Conservation (phyloP, 2,888 invertebrate genomes). For the Megamerina dolium region DNA sequence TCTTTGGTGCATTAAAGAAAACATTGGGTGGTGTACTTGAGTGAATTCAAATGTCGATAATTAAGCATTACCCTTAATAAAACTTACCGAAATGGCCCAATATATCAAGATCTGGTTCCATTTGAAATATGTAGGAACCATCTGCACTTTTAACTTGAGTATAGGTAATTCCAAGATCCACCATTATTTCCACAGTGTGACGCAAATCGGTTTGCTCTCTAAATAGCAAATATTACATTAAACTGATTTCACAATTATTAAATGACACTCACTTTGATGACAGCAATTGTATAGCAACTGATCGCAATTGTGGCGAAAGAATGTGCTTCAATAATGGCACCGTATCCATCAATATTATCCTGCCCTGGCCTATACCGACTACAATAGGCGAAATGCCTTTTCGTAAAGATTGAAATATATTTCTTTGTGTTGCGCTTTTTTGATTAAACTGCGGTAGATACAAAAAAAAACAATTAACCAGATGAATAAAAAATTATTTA, state of each 20-base stretch:
- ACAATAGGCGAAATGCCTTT: conserved; percentile 55
- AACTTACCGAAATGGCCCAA: conserved; percentile 43
- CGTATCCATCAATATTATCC: conserved; percentile 60
- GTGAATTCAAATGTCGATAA: no score
- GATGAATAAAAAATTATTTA: no score
- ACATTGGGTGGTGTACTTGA: no score
- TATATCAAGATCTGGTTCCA: conserved; percentile 76
- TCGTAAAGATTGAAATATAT: conserved; percentile 57
- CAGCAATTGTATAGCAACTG: conserved; percentile 54
- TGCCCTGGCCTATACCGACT: conserved; percentile 43
- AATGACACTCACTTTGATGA: conserved; percentile 41
- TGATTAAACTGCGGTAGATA: conserved; percentile 54
- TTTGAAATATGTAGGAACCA: conserved; percentile 63
- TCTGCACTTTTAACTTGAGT: conserved; percentile 71
- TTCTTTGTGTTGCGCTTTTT: conserved; percentile 50
- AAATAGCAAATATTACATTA: conserved; percentile 6
- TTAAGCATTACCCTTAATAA: no score
- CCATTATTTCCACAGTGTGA: conserved; percentile 74
- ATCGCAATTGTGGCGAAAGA: conserved; percentile 67
- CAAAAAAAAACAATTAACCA: conserved; percentile 3
- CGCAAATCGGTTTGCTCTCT: conserved; percentile 55
- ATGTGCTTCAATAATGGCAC: conserved; percentile 66
- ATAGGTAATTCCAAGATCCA: conserved; percentile 82
- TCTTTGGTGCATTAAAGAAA: no score
- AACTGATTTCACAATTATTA: conserved; percentile 1